A percentile compares a stretch with the other conserved stretches of the same genome.
Conservation (phyloP, 2,797 vertebrate species). For the Loris lydekkerianus region DNA sequence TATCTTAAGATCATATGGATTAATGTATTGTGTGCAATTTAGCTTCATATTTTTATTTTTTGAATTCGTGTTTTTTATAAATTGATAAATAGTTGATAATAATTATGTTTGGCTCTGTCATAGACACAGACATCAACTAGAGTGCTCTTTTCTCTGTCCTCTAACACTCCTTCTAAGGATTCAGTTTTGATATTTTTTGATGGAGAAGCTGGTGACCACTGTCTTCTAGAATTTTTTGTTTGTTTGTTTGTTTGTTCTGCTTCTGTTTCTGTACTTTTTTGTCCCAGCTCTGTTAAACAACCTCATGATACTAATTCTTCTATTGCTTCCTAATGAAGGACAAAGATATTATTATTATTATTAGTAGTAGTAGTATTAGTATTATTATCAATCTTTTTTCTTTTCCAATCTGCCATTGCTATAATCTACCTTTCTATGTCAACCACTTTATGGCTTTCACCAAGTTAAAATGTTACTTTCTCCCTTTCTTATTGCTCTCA, state of each 20-base stretch:
- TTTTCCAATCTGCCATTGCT: neutral
- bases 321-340: neutral
- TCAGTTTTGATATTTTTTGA: neutral
- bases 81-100: neutral
- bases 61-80: neutral
- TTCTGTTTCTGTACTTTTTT: neutral
- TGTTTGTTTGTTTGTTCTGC: neutral
- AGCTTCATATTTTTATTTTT: neutral
- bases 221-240: neutral
- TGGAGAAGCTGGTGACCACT: too few species aligned
- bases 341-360: neutral
- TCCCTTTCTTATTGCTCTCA: neutral
- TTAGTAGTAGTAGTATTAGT: neutral
- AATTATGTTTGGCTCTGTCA: neutral
- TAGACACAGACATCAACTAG: neutral
- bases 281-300: neutral
- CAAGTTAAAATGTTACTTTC: neutral
- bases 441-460: neutral
- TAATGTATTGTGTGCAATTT: neutral
- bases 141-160: neutral
- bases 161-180: neutral
- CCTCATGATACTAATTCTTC: neutral
- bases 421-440: neutral
- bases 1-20: neutral
- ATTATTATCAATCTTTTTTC: neutral